phyloP scores from a whole-genome alignment of 2,113 vertebrate genomes.

The Mobula hypostoma region DNA sequence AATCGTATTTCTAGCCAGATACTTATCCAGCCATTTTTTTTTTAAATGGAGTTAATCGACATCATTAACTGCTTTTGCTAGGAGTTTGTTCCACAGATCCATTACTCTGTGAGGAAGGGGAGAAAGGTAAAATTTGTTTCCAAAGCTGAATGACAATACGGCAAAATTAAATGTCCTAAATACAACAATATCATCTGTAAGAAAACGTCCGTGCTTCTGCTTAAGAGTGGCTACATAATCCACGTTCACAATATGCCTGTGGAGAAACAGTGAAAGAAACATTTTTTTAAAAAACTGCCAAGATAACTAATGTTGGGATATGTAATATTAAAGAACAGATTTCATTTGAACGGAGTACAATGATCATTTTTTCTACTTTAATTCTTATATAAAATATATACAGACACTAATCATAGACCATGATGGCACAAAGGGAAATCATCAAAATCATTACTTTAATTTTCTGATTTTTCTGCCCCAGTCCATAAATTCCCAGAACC shows the following conservation, averaged over 20 bases:
- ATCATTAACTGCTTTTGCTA: constrained; percentile 32
- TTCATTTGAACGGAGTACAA: background rate
- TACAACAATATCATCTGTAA: constrained; percentile 12
- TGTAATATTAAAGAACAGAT: background rate
- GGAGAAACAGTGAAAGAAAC: background rate
- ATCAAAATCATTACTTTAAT: background rate
- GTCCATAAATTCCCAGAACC: background rate
- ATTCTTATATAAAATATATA: background rate
- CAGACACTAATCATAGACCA: background rate
- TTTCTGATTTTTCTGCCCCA: background rate
- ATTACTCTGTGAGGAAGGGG: constrained; percentile 28
- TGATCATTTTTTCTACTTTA: background rate
- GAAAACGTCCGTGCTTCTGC: constrained; percentile 6
- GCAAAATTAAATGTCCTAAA: constrained; percentile 9
- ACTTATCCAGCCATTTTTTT: constrained; percentile 12
- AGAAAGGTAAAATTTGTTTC: background rate
- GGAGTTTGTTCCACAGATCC: constrained; percentile 33
- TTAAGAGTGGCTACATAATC: background rate
- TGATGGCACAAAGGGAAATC: background rate
- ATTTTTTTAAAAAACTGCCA: background rate
- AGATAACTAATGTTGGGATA: background rate
- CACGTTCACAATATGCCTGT: constrained; percentile 1
- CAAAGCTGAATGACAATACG: constrained; percentile 17
- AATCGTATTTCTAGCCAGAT: constrained; percentile 24
- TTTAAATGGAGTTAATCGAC: background rate